A percentile compares a stretch with the other conserved stretches of the same genome.
Conservation (phyloP, 2,888 invertebrate genomes). For the Lasioglossum zephyrum region DNA sequence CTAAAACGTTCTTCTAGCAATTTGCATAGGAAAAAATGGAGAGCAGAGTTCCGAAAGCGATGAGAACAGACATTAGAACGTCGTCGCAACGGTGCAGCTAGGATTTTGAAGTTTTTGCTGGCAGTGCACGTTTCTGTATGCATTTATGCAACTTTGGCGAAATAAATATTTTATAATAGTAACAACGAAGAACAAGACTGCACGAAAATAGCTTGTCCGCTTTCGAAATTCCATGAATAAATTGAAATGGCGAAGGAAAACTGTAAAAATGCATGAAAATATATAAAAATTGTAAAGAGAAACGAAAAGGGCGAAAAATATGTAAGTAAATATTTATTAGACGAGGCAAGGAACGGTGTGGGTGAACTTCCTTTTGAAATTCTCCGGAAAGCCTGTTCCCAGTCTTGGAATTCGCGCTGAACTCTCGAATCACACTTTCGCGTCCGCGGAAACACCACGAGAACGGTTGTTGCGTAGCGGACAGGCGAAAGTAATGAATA, state of each 20-base stretch:
- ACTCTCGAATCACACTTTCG: not conserved
- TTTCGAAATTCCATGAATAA: not conserved
- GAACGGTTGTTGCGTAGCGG: not conserved
- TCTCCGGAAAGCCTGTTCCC: not conserved
- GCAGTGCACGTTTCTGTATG: not conserved
- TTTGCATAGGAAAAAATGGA: not conserved
- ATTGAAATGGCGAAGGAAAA: not conserved
- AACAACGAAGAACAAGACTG: not conserved
- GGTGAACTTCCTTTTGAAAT: not conserved
- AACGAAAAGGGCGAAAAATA: not conserved
- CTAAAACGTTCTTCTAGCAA: not conserved
- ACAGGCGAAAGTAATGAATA: constrained; percentile 46
- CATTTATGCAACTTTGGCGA: not conserved
- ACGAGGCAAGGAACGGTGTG: too few species aligned
- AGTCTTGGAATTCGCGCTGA: not conserved
- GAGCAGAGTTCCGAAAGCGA: not conserved
- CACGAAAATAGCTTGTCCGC: not conserved
- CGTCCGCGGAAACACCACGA: not conserved
- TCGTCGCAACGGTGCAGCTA: not conserved
- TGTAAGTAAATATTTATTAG: not conserved
- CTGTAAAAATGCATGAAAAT: not conserved
- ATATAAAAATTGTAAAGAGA: not conserved
- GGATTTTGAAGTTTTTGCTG: not conserved
- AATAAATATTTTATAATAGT: not conserved
- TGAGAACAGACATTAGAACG: not conserved